These are phyloP conservation scores for Hetaerina americana DNA, from an alignment of 1,140 invertebrate genomes.

Conservation along the genomic window DNA sequence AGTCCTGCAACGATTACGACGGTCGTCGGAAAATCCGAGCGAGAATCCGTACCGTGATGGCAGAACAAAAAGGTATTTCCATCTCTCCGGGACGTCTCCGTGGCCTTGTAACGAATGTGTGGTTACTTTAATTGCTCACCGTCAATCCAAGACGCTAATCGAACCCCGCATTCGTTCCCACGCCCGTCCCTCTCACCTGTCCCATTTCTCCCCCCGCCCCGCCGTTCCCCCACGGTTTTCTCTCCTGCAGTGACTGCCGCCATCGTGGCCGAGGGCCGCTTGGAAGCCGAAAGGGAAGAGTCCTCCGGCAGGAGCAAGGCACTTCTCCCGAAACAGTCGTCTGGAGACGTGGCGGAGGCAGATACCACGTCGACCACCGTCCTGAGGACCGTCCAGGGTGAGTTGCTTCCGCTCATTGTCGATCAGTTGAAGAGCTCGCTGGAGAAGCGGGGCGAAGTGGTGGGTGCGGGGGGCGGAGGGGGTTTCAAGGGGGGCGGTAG, in stretches of 20 bases:
- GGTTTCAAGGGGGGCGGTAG: slow-evolving; percentile 11
- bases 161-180: no score
- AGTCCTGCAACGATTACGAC: slow-evolving; percentile 73
- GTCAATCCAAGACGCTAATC: no score
- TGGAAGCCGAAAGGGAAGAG: slow-evolving; percentile 9
- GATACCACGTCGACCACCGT: not conserved
- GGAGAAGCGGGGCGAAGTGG: slow-evolving; percentile 21
- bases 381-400: slow-evolving; percentile 28
- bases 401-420: slow-evolving; percentile 45
- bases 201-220: not conserved
- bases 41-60: slow-evolving; percentile 60
- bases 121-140: no score
- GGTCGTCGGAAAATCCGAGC: slow-evolving; percentile 64
- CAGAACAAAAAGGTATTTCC: slow-evolving; percentile 67
- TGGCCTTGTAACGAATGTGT: no score
- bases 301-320: slow-evolving; percentile 4
- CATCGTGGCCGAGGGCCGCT: slow-evolving; percentile 22
- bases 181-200: no score
- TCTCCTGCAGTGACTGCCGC: slow-evolving; percentile 14
- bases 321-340: not conserved
- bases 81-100: no score
- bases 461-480: slow-evolving; percentile 20
- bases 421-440: slow-evolving; percentile 32
- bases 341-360: not conserved
- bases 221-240: slow-evolving; percentile 29